Percentiles rank a stretch among this genome's conserved stretches.
Evolutionary conservation across 1,140 invertebrate genomes (phyloP).

Genomic region (Aethina tumida): DNA sequence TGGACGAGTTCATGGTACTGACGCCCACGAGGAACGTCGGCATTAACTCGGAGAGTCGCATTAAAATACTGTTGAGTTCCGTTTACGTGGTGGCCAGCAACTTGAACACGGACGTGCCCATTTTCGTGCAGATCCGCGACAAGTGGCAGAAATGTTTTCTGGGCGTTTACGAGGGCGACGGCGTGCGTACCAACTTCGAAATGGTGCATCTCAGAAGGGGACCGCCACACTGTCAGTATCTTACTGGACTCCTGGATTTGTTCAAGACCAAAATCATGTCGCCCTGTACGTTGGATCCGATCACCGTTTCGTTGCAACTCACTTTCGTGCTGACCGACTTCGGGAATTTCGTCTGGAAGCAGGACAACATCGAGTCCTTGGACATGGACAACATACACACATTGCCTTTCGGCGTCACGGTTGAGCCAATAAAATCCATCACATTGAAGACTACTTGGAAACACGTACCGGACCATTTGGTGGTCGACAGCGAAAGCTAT

Average conservation of each 20-base stretch:
- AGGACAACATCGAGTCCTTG: conserved; percentile 50
- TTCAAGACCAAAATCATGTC: conserved; percentile 71
- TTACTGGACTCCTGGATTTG: conserved; percentile 65
- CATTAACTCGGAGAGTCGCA: conserved; percentile 66
- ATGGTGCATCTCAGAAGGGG: conserved; percentile 78
- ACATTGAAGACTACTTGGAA: conserved; percentile 82
- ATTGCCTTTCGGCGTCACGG: conserved; percentile 74
- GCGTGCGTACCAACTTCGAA: conserved; percentile 69
- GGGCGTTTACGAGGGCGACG: conserved; percentile 65
- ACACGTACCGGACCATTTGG: conserved; percentile 70
- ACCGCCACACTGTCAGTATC: conserved; percentile 71
- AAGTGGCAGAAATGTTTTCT: conserved; percentile 72
- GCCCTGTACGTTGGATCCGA: conserved; percentile 48
- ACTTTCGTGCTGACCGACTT: conserved; percentile 72
- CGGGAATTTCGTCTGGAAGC: conserved; percentile 53
- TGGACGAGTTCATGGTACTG: conserved; percentile 76
- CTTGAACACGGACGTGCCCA: conserved; percentile 67
- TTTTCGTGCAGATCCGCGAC: conserved; percentile 79
- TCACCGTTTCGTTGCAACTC: conserved; percentile 68
- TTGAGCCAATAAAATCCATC: conserved; percentile 70
- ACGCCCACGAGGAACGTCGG: conserved; percentile 46
- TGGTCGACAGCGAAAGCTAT: conserved; percentile 79
- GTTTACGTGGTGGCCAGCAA: conserved; percentile 75
- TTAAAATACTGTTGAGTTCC: conserved; percentile 80
- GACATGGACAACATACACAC: conserved; percentile 41